Base-by-base conservation (phyloP, 2,113 vertebrate species). In the Meles meles region DNA sequence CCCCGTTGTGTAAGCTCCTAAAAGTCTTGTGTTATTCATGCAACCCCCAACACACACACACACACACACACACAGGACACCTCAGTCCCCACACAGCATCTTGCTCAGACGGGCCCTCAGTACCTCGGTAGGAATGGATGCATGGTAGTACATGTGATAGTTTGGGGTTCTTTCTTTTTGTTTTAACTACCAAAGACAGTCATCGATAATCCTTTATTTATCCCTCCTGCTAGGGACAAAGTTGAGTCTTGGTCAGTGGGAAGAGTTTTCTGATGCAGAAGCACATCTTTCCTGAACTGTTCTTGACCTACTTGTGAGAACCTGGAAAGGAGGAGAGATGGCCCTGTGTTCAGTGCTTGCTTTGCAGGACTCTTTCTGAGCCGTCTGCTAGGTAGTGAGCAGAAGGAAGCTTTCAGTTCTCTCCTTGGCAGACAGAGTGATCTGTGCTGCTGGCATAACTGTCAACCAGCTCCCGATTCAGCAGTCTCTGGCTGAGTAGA, bases 271-370 rank as follows among this genome's bases (percentile, higher is more conserved):
- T 90, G 29, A 92, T 39, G 31, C 74, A 74, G 39, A 94, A 79
- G 34, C 72, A 25, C 10, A 80, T 49, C 71, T 84, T 96, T 85
- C n/a, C 79, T 59, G 39, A 93, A 67, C 63, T 91, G 55, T 77
- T 84, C 27, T 84, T 95, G 79, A 95, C 93, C 57, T 89, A 72
- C 59, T 95, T 90, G 67, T 27, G 29, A 79, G 96, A 96, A 93
- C 61, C 85, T 74, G 25, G 86, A 84, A 81, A 90, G 65, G 52
- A 80, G 25, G 34, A 94, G 65, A 90, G 63, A 90, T 42, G 27
- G 37, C 44, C 69, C 94, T 63, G 57, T 74, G 86, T 77, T 44
- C 47, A 21, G 80, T 42, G 65, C 31, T 79, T 47, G 65, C 44
- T 91, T 74, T 67, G 47, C 44, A 87, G 25, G 57, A 69, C 14